These are phyloP conservation scores for Turnix velox DNA, from an alignment of 2,113 vertebrate genomes.

Conservation along the genomic window DNA sequence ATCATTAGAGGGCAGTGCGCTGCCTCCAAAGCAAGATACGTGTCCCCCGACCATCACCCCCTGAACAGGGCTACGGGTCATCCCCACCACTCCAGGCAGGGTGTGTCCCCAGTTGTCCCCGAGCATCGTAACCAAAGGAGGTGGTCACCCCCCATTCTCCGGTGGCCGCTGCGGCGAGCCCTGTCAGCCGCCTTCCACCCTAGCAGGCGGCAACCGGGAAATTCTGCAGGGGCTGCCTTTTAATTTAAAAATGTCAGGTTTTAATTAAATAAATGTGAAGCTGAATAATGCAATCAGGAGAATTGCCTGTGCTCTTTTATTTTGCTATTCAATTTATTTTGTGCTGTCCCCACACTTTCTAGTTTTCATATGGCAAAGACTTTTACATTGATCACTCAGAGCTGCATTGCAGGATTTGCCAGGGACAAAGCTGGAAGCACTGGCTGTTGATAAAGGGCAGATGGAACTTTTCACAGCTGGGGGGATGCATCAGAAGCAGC, in stretches of 20 bases:
- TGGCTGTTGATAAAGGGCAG: constrained; percentile 26
- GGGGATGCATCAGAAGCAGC: neutral
- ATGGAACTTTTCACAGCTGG: constrained; percentile 13
- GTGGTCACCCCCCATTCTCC: neutral
- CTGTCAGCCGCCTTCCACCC: neutral
- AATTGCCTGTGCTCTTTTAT: constrained; percentile 1
- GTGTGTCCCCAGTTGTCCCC: neutral
- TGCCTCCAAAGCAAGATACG: neutral
- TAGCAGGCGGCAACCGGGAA: neutral
- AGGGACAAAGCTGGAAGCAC: neutral
- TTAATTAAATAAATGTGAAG: constrained; percentile 50
- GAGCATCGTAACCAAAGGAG: neutral
- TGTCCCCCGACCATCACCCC: accelerated
- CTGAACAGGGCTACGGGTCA: neutral
- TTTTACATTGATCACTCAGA: constrained; percentile 38
- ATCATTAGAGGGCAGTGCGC: constrained; percentile 37
- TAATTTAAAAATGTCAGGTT: constrained; percentile 15
- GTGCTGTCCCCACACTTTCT: constrained; percentile 1
- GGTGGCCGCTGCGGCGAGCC: neutral
- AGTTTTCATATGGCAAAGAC: neutral
- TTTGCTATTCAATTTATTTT: constrained; percentile 40
- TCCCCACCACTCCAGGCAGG: neutral
- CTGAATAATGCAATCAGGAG: neutral
- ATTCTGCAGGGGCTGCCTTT: neutral
- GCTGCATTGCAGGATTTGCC: constrained; percentile 59